Percentiles rank a stretch among this genome's conserved stretches.
Evolutionary conservation across 2,888 invertebrate genomes (phyloP).

Genomic region (Actias luna): DNA sequence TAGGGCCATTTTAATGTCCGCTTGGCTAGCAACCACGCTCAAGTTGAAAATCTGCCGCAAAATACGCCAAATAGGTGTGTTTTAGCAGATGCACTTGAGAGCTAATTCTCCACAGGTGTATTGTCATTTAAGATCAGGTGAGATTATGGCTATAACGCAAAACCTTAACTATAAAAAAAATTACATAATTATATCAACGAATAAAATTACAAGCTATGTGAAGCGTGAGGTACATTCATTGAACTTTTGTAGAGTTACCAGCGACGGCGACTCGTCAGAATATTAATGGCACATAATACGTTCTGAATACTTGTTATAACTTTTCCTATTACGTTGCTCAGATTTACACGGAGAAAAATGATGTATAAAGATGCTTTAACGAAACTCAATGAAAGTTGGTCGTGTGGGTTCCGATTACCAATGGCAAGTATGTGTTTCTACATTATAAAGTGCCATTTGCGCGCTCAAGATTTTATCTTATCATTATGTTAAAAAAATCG

Average conservation of each 20-base stretch:
- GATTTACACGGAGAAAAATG: constrained; percentile 70
- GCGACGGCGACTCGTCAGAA: constrained; percentile 67
- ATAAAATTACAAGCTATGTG: constrained; percentile 44
- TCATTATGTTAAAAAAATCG: neutral
- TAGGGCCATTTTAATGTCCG: too few relatives aligned
- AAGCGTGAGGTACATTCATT: constrained; percentile 53
- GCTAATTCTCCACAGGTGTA: too few relatives aligned
- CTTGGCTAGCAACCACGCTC: too few relatives aligned
- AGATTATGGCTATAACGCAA: too few relatives aligned
- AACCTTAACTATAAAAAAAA: too few relatives aligned
- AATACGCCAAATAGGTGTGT: too few relatives aligned
- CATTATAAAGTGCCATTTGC: neutral
- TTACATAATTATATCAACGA: neutral
- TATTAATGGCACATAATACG: constrained; percentile 78
- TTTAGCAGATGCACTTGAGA: too few relatives aligned
- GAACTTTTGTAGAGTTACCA: constrained; percentile 68
- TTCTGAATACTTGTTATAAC: constrained; percentile 79
- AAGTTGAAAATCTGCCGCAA: too few relatives aligned
- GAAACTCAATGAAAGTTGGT: constrained; percentile 62
- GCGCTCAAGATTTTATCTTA: neutral
- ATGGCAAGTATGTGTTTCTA: neutral
- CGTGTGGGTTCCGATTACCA: constrained; percentile 36
- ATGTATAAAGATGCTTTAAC: constrained; percentile 51
- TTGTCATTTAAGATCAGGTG: too few relatives aligned
- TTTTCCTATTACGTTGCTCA: constrained; percentile 76